Conservation (phyloP, 2,113 vertebrate species). For the Cricetomys ansorgei region DNA sequence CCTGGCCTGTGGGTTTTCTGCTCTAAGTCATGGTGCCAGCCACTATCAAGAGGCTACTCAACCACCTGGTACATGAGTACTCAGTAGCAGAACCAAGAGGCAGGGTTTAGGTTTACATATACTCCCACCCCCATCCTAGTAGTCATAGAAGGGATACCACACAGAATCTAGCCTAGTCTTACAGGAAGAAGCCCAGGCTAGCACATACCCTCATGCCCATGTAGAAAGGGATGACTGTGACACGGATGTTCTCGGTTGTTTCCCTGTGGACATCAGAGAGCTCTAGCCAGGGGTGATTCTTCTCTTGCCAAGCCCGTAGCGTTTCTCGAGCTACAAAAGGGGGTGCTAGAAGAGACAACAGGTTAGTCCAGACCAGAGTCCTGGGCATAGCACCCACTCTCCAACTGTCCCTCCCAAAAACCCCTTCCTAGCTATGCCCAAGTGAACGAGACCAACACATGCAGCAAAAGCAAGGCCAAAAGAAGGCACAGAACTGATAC, state of each 20-base stretch:
- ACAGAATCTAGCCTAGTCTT: not conserved
- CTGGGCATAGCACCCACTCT: not conserved
- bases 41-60: not conserved
- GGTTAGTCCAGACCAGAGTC: not conserved
- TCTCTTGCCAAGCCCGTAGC: slow-evolving; percentile 97
- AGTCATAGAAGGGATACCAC: not conserved
- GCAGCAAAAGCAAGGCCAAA: not conserved
- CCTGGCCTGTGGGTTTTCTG: not conserved
- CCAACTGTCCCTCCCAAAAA: not conserved
- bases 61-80: not conserved
- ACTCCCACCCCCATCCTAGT: not conserved
- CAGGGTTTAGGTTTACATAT: not conserved
- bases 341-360: slow-evolving; percentile 82
- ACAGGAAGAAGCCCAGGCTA: not conserved
- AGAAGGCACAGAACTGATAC: not conserved
- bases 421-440: not conserved
- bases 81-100: not conserved
- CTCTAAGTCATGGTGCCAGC: not conserved
- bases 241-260: slow-evolving; percentile 97
- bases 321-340: slow-evolving; percentile 96
- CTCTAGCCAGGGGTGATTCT: slow-evolving; percentile 99
- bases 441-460: not conserved
- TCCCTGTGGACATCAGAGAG: slow-evolving; percentile 98
- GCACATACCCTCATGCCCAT: slow-evolving; percentile 97
- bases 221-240: slow-evolving; percentile 99